Base-by-base conservation (phyloP, 2,888 invertebrate genomes). In the Caenorhabditis sp. region DNA sequence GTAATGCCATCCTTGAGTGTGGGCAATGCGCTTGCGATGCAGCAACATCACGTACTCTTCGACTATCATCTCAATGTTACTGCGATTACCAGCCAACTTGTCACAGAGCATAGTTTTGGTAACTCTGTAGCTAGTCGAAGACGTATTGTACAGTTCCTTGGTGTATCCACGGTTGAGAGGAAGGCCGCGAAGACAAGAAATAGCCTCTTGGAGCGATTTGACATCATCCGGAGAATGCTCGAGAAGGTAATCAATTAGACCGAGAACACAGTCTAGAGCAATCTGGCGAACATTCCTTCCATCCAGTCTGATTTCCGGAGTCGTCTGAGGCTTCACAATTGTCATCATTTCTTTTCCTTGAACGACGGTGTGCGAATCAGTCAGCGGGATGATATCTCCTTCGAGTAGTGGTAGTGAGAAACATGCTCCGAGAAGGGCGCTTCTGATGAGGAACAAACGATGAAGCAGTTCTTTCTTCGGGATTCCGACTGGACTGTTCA, bases 371-470 rank as follows among this genome's bases (percentile, higher is more conserved):
- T 71, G 69, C 0, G 74, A 76, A 37, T 90, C 92, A 90, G 88
- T 92, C 90, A 93, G 80, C 15, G 87, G 62, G 22, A 93, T 87
- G 20, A 92, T 87, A 32, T 92, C 92, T 90, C 95, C 95, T 28
- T 95, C 93, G 93, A 95, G 95, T 72, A 94, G 92, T 2, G 96
- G 96, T 77, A 96, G 92, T 70, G 95, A 93, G 64, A 93, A 93
- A 67, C 95, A 94, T 22, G 93, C 92, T 67, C 95, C 95, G 1
- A 94, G 94, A 78, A 96, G 90, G 55, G 94, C 93, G 11, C 95
- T 94, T 65, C 94, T 93, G 0, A 96, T 93, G 22, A 95, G 94
- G 86, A 93, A 94, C 83, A 96, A 93, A 62, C 94, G 94, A 47
- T 94, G 93, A 62, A 95, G 92, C 56, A 96, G 93, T 68, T 95